phyloP scores from a whole-genome alignment of 1,140 invertebrate species.

The Ganaspis sp. region DNA sequence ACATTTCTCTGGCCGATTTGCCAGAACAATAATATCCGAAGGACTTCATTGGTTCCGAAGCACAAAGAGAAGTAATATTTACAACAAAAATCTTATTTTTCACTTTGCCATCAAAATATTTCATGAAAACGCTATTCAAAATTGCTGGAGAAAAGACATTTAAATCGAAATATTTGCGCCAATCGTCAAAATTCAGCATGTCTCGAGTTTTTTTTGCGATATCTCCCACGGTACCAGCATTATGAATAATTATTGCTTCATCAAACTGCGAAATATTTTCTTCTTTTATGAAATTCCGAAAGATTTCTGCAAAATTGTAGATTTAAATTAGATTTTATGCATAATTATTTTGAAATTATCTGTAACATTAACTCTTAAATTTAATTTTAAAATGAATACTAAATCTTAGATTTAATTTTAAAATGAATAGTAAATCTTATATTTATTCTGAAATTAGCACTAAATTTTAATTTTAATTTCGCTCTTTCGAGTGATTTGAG shows the following conservation, averaged over 20 bases:
- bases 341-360: no score
- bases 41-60: slow-evolving; percentile 84
- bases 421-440: no score
- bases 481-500: no score
- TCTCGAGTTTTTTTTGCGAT: slow-evolving; percentile 79
- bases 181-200: slow-evolving; percentile 79
- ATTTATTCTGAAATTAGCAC: no score
- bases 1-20: slow-evolving; percentile 95
- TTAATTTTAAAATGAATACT: no score
- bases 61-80: slow-evolving; percentile 92
- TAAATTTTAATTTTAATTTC: no score
- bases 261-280: slow-evolving; percentile 78
- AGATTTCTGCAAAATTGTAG: slow-evolving; percentile 63
- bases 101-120: slow-evolving; percentile 73
- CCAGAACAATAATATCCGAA: slow-evolving; percentile 89
- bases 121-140: slow-evolving; percentile 87
- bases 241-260: slow-evolving; percentile 88
- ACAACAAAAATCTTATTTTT: slow-evolving; percentile 81
- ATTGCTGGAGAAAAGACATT: slow-evolving; percentile 88
- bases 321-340: no score
- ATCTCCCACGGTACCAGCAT: slow-evolving; percentile 92
- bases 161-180: slow-evolving; percentile 84
- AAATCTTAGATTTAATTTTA: no score
- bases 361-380: no score
- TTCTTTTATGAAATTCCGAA: slow-evolving; percentile 71